phyloP scores from a whole-genome alignment of 2,888 invertebrate species.

The Hirtodrosophila duncani region DNA sequence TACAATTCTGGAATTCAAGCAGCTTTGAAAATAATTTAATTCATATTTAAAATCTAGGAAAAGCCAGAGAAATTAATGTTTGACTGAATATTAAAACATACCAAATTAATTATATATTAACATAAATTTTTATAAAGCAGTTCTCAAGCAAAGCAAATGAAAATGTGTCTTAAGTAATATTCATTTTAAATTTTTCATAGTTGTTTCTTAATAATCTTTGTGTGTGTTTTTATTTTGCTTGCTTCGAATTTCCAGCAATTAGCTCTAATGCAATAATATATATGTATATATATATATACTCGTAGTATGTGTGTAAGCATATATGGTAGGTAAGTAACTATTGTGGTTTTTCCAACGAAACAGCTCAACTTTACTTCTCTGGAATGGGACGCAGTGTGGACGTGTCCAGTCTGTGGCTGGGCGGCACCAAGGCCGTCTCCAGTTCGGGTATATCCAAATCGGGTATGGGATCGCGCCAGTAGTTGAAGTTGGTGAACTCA shows the following conservation, averaged over 20 bases:
- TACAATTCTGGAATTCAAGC: constrained; percentile 22
- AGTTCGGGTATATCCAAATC: constrained; percentile 77
- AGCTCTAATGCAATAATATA: constrained; percentile 12
- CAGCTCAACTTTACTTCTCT: constrained; percentile 65
- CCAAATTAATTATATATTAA: too few relatives aligned
- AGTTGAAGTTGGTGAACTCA: constrained; percentile 91
- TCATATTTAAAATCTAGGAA: too few relatives aligned
- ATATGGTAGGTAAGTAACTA: background rate
- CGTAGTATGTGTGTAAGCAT: constrained; percentile 4
- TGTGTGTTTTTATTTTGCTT: too few relatives aligned
- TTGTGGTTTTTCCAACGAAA: background rate
- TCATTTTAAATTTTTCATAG: too few relatives aligned
- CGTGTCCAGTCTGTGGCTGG: constrained; percentile 36
- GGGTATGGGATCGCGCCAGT: constrained; percentile 94
- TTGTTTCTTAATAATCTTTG: too few relatives aligned
- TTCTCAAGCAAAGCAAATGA: too few relatives aligned
- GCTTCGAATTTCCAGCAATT: constrained; percentile 6
- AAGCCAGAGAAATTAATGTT: too few relatives aligned
- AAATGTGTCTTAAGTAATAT: too few relatives aligned
- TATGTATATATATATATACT: constrained; percentile 12
- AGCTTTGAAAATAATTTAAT: too few relatives aligned
- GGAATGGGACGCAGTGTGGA: constrained; percentile 75
- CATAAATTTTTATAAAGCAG: background rate
- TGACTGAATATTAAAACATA: too few relatives aligned
- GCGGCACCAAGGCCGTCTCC: constrained; percentile 40